A percentile compares a stretch with the other conserved stretches of the same genome.
Conservation (phyloP, 2,888 invertebrate genomes). For the Lithophane semibrunnea region DNA sequence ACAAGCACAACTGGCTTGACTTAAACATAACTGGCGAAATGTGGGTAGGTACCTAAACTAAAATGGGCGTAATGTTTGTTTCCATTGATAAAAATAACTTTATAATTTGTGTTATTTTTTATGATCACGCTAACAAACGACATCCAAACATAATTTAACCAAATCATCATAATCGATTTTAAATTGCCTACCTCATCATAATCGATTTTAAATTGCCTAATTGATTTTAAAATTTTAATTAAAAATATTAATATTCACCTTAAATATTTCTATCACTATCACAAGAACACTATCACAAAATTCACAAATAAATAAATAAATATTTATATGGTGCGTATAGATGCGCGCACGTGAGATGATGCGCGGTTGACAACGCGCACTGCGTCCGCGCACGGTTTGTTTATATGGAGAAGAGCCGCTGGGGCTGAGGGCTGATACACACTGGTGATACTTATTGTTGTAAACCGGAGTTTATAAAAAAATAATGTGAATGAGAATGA, state of each 20-base stretch:
- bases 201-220: neutral
- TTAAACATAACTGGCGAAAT: no score
- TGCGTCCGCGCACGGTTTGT: slow-evolving; percentile 70
- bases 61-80: no score
- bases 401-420: slow-evolving; percentile 71
- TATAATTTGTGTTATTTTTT: neutral
- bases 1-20: no score
- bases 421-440: slow-evolving; percentile 40
- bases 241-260: slow-evolving; percentile 42
- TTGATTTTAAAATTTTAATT: neutral
- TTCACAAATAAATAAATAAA: slow-evolving; percentile 58
- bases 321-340: slow-evolving; percentile 50
- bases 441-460: slow-evolving; percentile 17
- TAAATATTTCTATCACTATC: slow-evolving; percentile 41
- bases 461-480: neutral
- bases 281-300: slow-evolving; percentile 55
- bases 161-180: neutral
- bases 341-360: slow-evolving; percentile 74
- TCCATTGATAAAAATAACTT: neutral
- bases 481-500: neutral
- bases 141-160: neutral
- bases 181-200: neutral
- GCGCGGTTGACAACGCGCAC: slow-evolving; percentile 71
- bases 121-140: neutral
- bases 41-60: no score